phyloP scores from a whole-genome alignment of 2,797 vertebrate species.

The Phrynocephalus vlangalii region DNA sequence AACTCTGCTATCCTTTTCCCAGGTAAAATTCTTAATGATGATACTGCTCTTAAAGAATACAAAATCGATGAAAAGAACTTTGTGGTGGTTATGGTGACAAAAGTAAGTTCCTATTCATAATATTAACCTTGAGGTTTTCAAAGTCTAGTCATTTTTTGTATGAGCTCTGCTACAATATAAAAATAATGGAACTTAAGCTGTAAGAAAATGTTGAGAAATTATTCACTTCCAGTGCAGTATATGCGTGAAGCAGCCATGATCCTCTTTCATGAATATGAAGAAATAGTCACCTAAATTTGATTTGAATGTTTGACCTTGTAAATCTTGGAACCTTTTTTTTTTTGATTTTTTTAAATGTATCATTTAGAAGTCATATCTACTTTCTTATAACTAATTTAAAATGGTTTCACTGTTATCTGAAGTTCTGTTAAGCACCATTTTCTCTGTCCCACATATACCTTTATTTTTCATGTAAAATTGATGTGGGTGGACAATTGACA shows the following conservation, averaged over 20 bases:
- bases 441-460: not conserved
- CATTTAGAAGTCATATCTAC: too few species aligned
- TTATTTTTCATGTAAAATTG: not conserved
- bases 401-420: not conserved
- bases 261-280: not conserved
- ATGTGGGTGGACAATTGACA: not conserved
- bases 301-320: not conserved
- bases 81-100: slow-evolving; percentile 97
- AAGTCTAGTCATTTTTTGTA: too few species aligned
- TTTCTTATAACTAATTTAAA: not conserved
- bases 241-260: not conserved
- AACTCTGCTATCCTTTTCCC: slow-evolving; percentile 35
- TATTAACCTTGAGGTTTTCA: slow-evolving; percentile 14
- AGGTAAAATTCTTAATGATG: slow-evolving; percentile 97
- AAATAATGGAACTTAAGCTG: not conserved
- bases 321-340: too few species aligned
- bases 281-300: not conserved
- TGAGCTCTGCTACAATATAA: not conserved
- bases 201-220: not conserved
- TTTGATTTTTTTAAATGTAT: not conserved
- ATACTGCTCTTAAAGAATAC: slow-evolving; percentile 92
- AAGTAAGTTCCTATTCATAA: slow-evolving; percentile 80
- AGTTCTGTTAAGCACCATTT: not conserved
- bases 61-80: slow-evolving; percentile 98
- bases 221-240: not conserved